Evolutionary conservation across 2,797 vertebrate species (phyloP).

Genomic region (Scomberomorus guttatus): DNA sequence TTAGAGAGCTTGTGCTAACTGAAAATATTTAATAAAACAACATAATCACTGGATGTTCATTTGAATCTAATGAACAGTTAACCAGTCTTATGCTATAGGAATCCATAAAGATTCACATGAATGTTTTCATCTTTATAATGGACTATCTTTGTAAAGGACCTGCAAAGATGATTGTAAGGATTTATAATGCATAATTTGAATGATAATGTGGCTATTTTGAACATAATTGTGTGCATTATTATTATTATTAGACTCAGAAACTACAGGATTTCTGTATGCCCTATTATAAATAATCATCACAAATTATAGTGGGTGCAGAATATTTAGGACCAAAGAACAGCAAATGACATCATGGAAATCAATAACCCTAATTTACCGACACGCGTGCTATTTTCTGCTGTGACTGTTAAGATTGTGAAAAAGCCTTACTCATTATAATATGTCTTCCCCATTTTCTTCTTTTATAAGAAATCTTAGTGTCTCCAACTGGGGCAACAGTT

Average conservation of each 20-base stretch:
- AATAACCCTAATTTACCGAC: not conserved
- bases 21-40: not conserved
- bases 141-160: no score
- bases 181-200: not conserved
- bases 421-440: not conserved
- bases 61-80: not conserved
- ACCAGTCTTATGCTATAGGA: not conserved
- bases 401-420: not conserved
- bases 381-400: not conserved
- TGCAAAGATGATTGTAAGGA: not conserved
- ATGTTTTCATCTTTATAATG: no score
- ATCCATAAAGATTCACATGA: not conserved
- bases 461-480: not conserved
- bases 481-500: not conserved
- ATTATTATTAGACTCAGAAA: not conserved
- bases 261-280: not conserved
- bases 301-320: not conserved
- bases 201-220: not conserved
- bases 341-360: not conserved
- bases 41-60: not conserved
- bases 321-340: not conserved
- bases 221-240: not conserved
- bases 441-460: not conserved
- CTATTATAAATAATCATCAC: not conserved
- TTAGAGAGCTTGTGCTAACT: not conserved